Conservation (phyloP, 2,113 vertebrate genomes). For the Poicephalus meyeri region DNA sequence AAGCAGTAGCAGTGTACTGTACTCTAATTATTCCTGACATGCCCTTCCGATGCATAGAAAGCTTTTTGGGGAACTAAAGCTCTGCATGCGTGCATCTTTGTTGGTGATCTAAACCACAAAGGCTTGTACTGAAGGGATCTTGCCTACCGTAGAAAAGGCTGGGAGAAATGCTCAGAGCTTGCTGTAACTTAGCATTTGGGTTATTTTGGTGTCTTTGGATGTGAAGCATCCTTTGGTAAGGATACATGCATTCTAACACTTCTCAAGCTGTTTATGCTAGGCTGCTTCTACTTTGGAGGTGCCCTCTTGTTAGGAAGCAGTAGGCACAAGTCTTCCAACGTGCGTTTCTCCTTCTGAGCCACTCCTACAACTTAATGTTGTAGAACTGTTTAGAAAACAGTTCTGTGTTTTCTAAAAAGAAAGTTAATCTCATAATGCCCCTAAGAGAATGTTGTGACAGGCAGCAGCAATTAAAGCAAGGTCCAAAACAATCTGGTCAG, state of each 20-base stretch:
- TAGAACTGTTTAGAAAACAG: not conserved
- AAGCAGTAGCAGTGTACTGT: not conserved
- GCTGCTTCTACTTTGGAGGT: not conserved
- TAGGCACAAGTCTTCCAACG: not conserved
- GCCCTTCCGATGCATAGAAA: not conserved
- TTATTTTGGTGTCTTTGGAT: not conserved
- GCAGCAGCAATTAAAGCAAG: not conserved
- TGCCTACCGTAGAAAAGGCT: not conserved
- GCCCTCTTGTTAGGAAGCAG: not conserved
- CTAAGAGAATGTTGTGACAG: not conserved
- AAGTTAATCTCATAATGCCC: not conserved
- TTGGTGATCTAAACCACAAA: not conserved
- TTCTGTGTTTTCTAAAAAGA: not conserved
- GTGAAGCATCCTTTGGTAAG: not conserved
- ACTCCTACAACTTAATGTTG: not conserved
- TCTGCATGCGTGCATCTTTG: not conserved
- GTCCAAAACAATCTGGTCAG: not conserved
- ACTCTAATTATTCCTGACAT: not conserved
- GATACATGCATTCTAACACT: not conserved
- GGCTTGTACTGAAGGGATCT: not conserved
- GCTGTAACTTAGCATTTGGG: not conserved
- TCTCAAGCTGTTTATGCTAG: not conserved
- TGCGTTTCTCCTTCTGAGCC: not conserved
- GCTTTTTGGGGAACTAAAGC: not conserved
- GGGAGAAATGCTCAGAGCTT: not conserved